phyloP scores from a whole-genome alignment of 2,113 vertebrate genomes.

The Aythya baeri region DNA sequence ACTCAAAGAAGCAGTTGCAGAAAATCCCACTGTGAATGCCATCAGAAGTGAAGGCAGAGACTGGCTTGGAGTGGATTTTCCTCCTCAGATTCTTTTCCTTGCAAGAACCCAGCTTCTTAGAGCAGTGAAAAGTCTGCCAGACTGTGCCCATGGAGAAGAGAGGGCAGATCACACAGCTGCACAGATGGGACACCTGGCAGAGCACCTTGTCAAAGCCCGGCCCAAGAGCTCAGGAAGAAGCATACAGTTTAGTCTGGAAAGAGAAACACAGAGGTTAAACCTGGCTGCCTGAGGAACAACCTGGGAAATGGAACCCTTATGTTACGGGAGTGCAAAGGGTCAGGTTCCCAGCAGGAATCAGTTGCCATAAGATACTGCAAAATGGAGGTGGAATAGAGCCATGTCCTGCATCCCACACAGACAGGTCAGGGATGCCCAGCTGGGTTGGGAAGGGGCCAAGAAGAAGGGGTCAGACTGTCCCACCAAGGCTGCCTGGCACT shows the following conservation, averaged over 20 bases:
- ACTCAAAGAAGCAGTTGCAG: background rate
- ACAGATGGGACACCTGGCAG: background rate
- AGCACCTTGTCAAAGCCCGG: background rate
- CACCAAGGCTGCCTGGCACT: background rate
- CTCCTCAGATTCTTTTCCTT: background rate
- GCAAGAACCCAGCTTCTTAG: background rate
- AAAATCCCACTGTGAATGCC: background rate
- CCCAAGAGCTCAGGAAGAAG: background rate
- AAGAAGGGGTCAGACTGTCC: background rate
- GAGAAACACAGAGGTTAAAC: background rate
- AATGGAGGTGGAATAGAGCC: background rate
- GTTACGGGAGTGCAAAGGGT: fast-evolving
- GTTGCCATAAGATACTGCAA: background rate
- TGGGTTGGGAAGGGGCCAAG: background rate
- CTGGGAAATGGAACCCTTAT: background rate
- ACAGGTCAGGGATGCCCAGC: background rate
- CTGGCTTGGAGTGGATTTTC: background rate
- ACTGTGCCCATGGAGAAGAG: background rate
- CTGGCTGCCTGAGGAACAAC: background rate
- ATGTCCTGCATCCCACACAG: fast-evolving
- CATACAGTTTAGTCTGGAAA: background rate
- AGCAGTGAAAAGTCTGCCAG: background rate
- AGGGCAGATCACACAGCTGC: background rate
- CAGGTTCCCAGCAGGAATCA: background rate
- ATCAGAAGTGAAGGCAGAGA: background rate